These are phyloP conservation scores for Caloenas nicobarica DNA, from an alignment of 2,113 vertebrate species.

Conservation along the genomic window DNA sequence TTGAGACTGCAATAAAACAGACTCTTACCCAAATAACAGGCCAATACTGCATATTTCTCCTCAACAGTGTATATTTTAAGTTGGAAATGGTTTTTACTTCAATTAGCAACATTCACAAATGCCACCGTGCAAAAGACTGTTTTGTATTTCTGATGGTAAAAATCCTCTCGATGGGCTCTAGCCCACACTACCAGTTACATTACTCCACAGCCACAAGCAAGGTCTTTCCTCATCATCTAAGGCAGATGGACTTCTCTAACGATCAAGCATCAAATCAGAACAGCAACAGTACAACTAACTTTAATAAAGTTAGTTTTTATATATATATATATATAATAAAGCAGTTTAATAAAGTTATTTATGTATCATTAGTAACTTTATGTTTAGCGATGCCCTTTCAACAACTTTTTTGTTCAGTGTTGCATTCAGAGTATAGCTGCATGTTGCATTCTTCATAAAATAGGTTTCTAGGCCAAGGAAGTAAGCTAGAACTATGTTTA, in stretches of 20 bases:
- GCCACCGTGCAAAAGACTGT: neutral
- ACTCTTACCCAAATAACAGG: neutral
- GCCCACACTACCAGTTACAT: neutral
- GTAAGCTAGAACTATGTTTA: neutral
- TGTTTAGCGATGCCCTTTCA: neutral
- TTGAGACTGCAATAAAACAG: neutral
- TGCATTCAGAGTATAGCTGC: neutral
- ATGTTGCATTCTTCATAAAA: neutral
- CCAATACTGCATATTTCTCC: neutral
- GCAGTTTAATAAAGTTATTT: neutral
- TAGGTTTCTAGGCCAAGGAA: slow-evolving; percentile 15
- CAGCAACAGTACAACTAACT: neutral
- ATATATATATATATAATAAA: too few relatives aligned
- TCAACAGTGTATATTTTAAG: neutral
- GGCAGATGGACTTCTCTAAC: neutral
- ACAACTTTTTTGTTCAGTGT: neutral
- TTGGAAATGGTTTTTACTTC: neutral
- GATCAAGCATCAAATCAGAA: neutral
- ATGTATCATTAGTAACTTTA: neutral
- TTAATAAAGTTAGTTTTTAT: neutral
- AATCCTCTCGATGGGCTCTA: neutral
- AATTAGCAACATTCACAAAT: neutral
- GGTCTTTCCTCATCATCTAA: neutral
- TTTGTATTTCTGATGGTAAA: neutral
- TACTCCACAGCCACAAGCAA: neutral